Percentiles rank a stretch among this genome's conserved stretches.
Conservation (phyloP, 2,113 vertebrate species). For the Hemicordylus capensis region DNA sequence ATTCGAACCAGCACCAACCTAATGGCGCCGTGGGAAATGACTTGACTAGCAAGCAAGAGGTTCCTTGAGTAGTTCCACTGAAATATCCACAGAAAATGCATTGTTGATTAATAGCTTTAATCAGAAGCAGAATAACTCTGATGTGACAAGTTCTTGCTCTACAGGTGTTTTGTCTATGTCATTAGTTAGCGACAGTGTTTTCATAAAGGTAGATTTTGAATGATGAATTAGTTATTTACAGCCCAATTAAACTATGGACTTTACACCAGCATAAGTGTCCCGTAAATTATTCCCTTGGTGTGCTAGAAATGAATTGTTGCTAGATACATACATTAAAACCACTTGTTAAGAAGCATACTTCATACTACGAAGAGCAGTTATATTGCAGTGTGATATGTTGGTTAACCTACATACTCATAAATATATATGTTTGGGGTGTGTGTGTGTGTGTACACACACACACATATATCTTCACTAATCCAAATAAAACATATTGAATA, state of each 20-base stretch:
- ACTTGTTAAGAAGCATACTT: neutral
- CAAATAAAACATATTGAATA: constrained; percentile 19
- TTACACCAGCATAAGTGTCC: neutral
- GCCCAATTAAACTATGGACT: neutral
- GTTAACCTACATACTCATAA: neutral
- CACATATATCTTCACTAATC: constrained; percentile 30
- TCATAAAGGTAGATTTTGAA: neutral
- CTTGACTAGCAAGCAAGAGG: no score
- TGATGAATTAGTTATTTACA: neutral
- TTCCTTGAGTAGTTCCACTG: neutral
- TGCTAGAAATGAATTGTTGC: neutral
- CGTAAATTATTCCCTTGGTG: neutral
- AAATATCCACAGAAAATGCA: neutral
- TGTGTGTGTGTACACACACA: no score
- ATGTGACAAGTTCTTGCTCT: neutral
- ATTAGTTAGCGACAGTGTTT: neutral
- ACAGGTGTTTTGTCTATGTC: neutral
- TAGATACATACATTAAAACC: neutral
- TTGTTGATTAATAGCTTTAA: neutral
- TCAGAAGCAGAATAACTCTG: neutral
- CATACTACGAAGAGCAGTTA: neutral
- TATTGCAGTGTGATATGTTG: neutral
- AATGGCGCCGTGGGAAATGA: no score
- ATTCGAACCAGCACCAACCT: no score
- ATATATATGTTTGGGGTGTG: neutral